Evolutionary conservation across 2,888 invertebrate genomes (phyloP).

Genomic region (Cerastis rubricosa): DNA sequence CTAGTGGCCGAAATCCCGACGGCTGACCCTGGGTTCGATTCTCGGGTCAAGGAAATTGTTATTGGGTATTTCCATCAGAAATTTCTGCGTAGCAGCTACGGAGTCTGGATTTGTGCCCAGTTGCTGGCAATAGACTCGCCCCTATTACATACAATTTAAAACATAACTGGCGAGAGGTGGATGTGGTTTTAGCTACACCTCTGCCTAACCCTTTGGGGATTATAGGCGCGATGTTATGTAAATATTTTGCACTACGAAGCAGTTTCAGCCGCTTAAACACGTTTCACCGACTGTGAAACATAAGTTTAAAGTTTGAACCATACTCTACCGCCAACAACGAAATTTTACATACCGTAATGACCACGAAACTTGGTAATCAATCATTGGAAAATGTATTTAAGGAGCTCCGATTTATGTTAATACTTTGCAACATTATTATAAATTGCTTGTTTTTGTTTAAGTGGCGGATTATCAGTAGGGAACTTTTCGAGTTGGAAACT

Average conservation of each 20-base stretch:
- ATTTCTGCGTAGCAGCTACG: too few species aligned
- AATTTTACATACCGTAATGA: neutral
- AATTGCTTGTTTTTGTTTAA: neutral
- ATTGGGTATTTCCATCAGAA: too few species aligned
- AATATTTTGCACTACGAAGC: neutral
- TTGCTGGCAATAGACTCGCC: too few species aligned
- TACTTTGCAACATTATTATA: slow-evolving; percentile 6
- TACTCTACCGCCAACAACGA: neutral
- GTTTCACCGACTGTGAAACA: neutral
- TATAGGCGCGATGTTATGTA: too few species aligned
- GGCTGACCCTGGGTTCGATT: too few species aligned
- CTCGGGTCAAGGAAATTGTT: too few species aligned
- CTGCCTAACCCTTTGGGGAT: too few species aligned
- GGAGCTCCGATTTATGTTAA: slow-evolving; percentile 11
- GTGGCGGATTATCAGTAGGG: neutral
- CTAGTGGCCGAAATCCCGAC: too few species aligned
- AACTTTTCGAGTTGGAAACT: neutral
- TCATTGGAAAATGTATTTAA: slow-evolving; percentile 12
- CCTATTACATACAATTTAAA: too few species aligned
- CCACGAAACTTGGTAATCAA: slow-evolving; percentile 8
- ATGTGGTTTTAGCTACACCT: too few species aligned
- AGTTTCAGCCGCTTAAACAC: neutral
- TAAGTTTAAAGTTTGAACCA: neutral
- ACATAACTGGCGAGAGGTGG: too few species aligned
- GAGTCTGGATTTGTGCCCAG: too few species aligned